These are phyloP conservation scores for Mustelus asterias DNA, from an alignment of 2,113 vertebrate genomes.

Conservation along the genomic window DNA sequence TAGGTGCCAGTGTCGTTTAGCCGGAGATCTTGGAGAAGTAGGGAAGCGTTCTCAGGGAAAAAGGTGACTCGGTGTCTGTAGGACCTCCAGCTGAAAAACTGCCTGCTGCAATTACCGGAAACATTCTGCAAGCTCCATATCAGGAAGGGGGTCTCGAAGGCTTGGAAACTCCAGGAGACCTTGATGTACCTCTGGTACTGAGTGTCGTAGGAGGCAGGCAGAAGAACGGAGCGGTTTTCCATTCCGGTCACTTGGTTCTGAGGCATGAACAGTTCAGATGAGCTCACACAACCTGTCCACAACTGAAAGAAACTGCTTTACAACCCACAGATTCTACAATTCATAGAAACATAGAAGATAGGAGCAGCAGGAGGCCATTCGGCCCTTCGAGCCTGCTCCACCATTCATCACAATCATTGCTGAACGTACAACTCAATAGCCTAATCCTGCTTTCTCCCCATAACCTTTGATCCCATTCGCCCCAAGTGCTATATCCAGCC, in stretches of 20 bases:
- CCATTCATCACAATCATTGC: too few species aligned
- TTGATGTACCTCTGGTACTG: not conserved
- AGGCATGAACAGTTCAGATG: not conserved
- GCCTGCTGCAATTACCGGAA: not conserved
- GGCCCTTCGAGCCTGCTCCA: too few species aligned
- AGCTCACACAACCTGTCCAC: not conserved
- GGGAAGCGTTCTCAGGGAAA: conserved; percentile 40
- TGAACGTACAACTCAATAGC: too few species aligned
- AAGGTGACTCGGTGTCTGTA: conserved; percentile 5
- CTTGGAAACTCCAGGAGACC: conserved; percentile 33
- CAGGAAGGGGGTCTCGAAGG: not conserved
- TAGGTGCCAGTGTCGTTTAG: conserved; percentile 37
- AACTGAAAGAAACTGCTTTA: not conserved
- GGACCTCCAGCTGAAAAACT: not conserved
- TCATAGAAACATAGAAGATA: not conserved
- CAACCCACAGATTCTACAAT: not conserved
- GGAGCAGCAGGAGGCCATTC: too few species aligned
- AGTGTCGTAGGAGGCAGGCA: conserved; percentile 38
- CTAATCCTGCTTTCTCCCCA: too few species aligned
- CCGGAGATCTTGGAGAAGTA: conserved; percentile 25
- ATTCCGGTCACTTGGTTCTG: conserved; percentile 26
- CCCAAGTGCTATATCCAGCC: too few species aligned
- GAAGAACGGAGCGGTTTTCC: conserved; percentile 30
- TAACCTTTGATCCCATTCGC: too few species aligned
- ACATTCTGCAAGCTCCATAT: not conserved